Base-by-base conservation (phyloP, 2,113 vertebrate genomes). In the Silurus asotus region DNA sequence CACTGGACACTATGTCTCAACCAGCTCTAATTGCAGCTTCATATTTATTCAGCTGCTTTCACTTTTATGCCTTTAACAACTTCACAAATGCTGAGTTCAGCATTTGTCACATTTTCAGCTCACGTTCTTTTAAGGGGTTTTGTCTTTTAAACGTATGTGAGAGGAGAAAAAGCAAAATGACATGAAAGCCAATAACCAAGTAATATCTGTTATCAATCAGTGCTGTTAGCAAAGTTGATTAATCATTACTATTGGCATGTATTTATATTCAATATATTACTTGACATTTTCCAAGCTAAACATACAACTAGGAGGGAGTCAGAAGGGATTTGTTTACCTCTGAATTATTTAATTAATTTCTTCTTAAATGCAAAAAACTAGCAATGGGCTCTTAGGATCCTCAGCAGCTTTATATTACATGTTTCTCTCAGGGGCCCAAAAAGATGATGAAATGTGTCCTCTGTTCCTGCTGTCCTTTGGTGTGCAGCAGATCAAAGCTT, bases 41-140 rank as follows among this genome's bases (percentile, higher is more conserved):
- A 58, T 89, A 61, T 89, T 89, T 89, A 49, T 55, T 84, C 78
- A 87, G 82, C 82, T 87, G 78, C 56, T 51, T 61, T 51, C 53
- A 55, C 82, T 84, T 87, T 59, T 65, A 75, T 65, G 80, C 55
- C 74, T 86, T 10, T 58, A 64, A 49, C 62, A 75, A 77, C 59
- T 64, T 15, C 17, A 55, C 56, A 45, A 61, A 86, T 37, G 37
- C 74, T 84, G 53, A 84, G 76, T 67, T 28, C 72, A 77, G 72
- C 49, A 65, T 61, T n/a, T 53, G 80, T 78, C 81, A 84, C 64
- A 75, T 25, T 86, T 88, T 84, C 61, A 74, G 70, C 85, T 81
- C 25, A 72, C 20, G 19, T 25, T 59, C 65, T 84, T 37, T 64
- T 75, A 49, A 80, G 48, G 48, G 37, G n/a, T 62, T 69, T 37